A percentile compares a stretch with the other conserved stretches of the same genome.
These are phyloP conservation scores for Chelmon rostratus DNA, from an alignment of 2,797 vertebrate species.

Conservation along the genomic window DNA sequence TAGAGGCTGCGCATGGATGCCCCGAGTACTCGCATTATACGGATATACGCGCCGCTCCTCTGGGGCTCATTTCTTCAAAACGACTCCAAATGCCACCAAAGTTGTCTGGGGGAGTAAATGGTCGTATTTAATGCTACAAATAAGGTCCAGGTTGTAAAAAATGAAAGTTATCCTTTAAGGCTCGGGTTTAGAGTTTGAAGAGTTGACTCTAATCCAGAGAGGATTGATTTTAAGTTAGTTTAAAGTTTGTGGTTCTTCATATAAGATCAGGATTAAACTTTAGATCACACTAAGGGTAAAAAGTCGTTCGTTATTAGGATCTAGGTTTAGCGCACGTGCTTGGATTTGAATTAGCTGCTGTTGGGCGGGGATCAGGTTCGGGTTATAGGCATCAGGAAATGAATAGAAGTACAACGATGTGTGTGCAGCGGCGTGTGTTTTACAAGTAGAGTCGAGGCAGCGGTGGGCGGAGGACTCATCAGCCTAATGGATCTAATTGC, in stretches of 20 bases:
- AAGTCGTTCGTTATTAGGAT: background rate
- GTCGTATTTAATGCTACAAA: too few relatives aligned
- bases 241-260: background rate
- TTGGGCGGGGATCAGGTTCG: background rate
- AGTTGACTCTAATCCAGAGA: background rate
- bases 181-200: background rate
- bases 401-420: background rate
- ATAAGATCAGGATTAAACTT: background rate
- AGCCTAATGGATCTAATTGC: slow-evolving; percentile 34
- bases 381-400: background rate
- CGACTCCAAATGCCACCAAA: too few relatives aligned
- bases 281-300: background rate
- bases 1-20: too few relatives aligned
- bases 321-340: background rate
- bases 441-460: slow-evolving; percentile 7
- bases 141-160: too few relatives aligned
- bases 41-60: too few relatives aligned
- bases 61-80: too few relatives aligned
- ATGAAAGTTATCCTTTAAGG: too few relatives aligned
- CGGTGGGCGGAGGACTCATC: slow-evolving; percentile 20
- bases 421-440: background rate
- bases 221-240: background rate
- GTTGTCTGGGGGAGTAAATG: too few relatives aligned
- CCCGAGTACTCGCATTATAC: too few relatives aligned
- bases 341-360: background rate